Conservation (phyloP, 2,888 invertebrate species). For the Holacanthella duospinosa region DNA sequence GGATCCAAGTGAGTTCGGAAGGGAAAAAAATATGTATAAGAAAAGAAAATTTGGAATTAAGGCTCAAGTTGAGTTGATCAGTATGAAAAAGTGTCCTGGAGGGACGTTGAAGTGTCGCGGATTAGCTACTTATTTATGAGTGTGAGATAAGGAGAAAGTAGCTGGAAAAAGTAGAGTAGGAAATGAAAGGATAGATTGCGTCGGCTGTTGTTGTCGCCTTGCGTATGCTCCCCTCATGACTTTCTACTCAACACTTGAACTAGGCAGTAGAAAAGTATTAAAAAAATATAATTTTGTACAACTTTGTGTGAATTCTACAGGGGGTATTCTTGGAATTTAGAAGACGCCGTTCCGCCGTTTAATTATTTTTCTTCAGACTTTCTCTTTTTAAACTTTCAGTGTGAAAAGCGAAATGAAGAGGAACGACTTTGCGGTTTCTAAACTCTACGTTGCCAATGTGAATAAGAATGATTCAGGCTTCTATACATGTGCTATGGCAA, state of each 20-base stretch:
- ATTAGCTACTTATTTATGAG: conserved; percentile 8
- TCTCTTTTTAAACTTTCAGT: conserved; percentile 17
- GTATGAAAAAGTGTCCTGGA: conserved; percentile 1
- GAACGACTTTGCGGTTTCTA: conserved; percentile 32
- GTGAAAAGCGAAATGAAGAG: conserved; percentile 37
- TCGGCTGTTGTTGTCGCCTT: too few relatives aligned
- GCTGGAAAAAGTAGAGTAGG: neutral
- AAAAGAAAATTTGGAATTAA: neutral
- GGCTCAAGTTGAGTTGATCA: neutral
- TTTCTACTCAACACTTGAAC: too few relatives aligned
- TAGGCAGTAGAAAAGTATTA: too few relatives aligned
- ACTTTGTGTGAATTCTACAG: too few relatives aligned
- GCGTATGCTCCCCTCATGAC: conserved; percentile 1
- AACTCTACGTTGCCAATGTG: conserved; percentile 37
- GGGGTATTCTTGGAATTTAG: too few relatives aligned
- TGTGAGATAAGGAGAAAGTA: conserved; percentile 1
- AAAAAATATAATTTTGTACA: too few relatives aligned
- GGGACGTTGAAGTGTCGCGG: conserved; percentile 1
- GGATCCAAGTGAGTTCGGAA: too few relatives aligned
- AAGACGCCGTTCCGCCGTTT: too few relatives aligned
- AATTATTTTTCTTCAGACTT: too few relatives aligned
- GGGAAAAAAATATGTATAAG: too few relatives aligned
- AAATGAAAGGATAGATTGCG: too few relatives aligned
- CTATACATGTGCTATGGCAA: conserved; percentile 36
- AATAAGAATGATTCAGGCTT: conserved; percentile 36